These are phyloP conservation scores for Siniperca knerii DNA, from an alignment of 2,113 vertebrate species.

Conservation along the genomic window DNA sequence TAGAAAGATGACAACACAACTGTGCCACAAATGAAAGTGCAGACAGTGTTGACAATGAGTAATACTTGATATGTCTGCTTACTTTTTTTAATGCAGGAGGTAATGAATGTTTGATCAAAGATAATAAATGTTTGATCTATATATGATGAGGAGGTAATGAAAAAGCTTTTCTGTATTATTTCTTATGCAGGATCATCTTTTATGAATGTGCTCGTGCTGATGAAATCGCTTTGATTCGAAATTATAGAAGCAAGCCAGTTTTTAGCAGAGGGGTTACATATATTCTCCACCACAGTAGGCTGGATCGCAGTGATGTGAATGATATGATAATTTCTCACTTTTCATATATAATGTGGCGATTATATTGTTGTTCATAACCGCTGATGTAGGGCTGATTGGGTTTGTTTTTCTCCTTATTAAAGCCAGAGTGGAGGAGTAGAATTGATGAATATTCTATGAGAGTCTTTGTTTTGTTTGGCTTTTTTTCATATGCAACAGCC, in stretches of 20 bases:
- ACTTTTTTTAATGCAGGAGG: slow-evolving; percentile 36
- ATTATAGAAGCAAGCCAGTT: slow-evolving; percentile 25
- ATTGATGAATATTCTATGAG: slow-evolving; percentile 73
- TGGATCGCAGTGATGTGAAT: slow-evolving; percentile 37
- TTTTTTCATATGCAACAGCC: slow-evolving; percentile 51
- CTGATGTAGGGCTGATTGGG: slow-evolving; percentile 72
- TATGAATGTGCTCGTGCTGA: slow-evolving; percentile 62
- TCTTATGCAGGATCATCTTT: slow-evolving; percentile 62
- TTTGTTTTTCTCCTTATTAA: slow-evolving; percentile 76
- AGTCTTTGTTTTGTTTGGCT: slow-evolving; percentile 57
- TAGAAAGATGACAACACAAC: slow-evolving; percentile 30
- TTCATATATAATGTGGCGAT: slow-evolving; percentile 68
- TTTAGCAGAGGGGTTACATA: slow-evolving; percentile 24
- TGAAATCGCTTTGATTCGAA: slow-evolving; percentile 56
- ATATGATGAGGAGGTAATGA: slow-evolving; percentile 71
- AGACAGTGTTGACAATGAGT: slow-evolving; percentile 54
- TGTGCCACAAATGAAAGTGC: slow-evolving; percentile 40
- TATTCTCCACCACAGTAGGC: slow-evolving; percentile 23
- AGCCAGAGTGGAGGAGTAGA: slow-evolving; percentile 55
- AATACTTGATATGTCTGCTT: slow-evolving; percentile 43
- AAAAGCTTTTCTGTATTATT: slow-evolving; percentile 67
- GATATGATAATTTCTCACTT: slow-evolving; percentile 59
- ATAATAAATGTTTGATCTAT: slow-evolving; percentile 71
- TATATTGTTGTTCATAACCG: slow-evolving; percentile 65
- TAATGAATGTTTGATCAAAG: slow-evolving; percentile 75